These are phyloP conservation scores for Nothobranchius furzeri DNA, from an alignment of 2,113 vertebrate species.

Conservation along the genomic window DNA sequence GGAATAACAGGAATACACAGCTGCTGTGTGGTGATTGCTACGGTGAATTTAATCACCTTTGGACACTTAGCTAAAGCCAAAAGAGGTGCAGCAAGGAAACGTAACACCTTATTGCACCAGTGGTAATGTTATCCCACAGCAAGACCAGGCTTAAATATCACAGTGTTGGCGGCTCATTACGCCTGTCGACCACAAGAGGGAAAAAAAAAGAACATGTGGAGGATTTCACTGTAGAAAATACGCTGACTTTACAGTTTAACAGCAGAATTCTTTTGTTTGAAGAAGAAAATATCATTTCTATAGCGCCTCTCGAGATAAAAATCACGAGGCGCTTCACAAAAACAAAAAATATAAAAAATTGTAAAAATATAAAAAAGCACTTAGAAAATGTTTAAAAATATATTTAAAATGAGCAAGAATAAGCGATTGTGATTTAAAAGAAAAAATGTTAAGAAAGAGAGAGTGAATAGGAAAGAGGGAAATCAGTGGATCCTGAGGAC, in stretches of 20 bases:
- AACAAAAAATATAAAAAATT: too few species aligned
- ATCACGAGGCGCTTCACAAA: too few species aligned
- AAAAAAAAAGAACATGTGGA: neutral
- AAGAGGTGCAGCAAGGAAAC: slow-evolving; percentile 53
- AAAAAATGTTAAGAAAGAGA: too few species aligned
- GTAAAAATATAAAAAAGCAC: too few species aligned
- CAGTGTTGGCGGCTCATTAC: neutral
- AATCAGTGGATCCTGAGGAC: too few species aligned
- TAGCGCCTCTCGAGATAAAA: too few species aligned
- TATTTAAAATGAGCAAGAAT: too few species aligned
- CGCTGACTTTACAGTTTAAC: neutral
- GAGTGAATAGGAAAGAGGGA: too few species aligned
- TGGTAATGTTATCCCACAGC: slow-evolving; percentile 27
- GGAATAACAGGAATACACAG: slow-evolving; percentile 39
- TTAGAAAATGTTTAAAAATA: too few species aligned
- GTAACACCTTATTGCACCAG: slow-evolving; percentile 38
- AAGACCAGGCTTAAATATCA: slow-evolving; percentile 29
- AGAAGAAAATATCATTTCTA: too few species aligned
- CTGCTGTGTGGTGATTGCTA: slow-evolving; percentile 31
- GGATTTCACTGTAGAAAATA: neutral
- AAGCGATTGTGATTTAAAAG: too few species aligned
- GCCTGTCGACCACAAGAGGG: neutral
- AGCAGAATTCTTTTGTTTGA: neutral
- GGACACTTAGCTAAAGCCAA: slow-evolving; percentile 47
- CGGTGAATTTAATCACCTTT: slow-evolving; percentile 52